Base-by-base conservation (phyloP, 1,140 invertebrate genomes). In the Notospermus geniculatus region DNA sequence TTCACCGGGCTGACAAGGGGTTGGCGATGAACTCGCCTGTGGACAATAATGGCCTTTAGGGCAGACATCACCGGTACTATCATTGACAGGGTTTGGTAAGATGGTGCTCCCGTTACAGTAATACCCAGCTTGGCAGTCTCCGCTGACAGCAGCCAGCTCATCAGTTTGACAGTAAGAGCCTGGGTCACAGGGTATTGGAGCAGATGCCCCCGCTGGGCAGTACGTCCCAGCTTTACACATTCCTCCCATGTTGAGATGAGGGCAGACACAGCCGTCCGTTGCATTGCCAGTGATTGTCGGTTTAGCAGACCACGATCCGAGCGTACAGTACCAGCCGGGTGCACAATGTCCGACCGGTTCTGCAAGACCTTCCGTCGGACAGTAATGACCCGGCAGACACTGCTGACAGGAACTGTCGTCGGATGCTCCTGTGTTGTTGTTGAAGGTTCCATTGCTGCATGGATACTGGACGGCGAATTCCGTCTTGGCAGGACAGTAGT, bases 1-100 rank as follows among this genome's bases (percentile, higher is more conserved):
- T 25, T 63, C 67, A 32, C 77, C 75, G 39, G 72, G 71, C 30
- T 57, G 56, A 53, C 73, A 79, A 15, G 70, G 60, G 30, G 67
- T 65, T 50, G 77, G 63, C 39, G 66, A 62, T 4, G 69, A 59
- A 57, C 73, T 77, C 2, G 65, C 75, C 25, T 60, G 54, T 39
- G 72, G 74, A 57, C 77, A 79, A 57, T 76, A 79, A 60, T 79
- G 72, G 30, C 77, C 77, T 54, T 73, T 72, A 0, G 77, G 77
- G 65, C 77, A 79, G 39, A 75, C 67, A 57, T 75, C 76, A 22
- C 73, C 73, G 61, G 70, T 76, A 7, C 69, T 72, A 43, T 76
- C 72, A 65, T 75, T 75, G 15, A 76, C 73, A 17, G 75, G 75
- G 54, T 74, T 74, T 15, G 60, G 63, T 29, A 77, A 59, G 9